phyloP scores from a whole-genome alignment of 2,888 invertebrate genomes.

The Drosophila meridionalis region DNA sequence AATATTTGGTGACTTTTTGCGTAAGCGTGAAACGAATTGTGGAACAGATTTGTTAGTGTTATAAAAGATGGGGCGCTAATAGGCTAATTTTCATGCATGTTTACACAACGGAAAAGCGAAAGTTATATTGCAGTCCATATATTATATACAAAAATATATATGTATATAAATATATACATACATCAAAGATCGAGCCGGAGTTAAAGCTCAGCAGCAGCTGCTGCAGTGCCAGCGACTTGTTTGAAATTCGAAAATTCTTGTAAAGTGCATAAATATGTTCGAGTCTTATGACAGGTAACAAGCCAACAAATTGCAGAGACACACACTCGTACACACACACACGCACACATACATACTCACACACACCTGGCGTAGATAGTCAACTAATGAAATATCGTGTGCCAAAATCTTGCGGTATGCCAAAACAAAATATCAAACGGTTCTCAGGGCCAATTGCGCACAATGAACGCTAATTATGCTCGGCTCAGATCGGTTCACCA shows the following conservation, averaged over 20 bases:
- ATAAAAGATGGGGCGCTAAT: conserved; percentile 69
- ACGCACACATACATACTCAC: conserved; percentile 19
- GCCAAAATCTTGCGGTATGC: conserved; percentile 54
- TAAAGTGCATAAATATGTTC: conserved; percentile 77
- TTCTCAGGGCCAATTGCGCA: conserved; percentile 64
- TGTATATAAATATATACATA: background rate
- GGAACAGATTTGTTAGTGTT: conserved; percentile 53
- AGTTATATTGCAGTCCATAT: conserved; percentile 49
- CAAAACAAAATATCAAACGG: conserved; percentile 43
- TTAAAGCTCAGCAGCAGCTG: conserved; percentile 30
- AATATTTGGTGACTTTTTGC: conserved; percentile 36
- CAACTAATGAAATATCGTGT: conserved; percentile 66
- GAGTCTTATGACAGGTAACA: conserved; percentile 69
- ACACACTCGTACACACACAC: conserved; percentile 17
- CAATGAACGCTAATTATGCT: conserved; percentile 77
- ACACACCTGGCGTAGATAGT: conserved; percentile 35
- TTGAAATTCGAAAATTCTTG: conserved; percentile 55
- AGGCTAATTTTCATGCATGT: conserved; percentile 63
- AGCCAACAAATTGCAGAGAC: conserved; percentile 55
- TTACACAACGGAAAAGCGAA: conserved; percentile 71
- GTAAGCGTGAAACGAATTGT: conserved; percentile 63
- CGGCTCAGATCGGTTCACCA: conserved; percentile 8
- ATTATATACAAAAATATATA: background rate
- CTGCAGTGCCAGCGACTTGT: conserved; percentile 37
- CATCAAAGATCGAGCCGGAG: conserved; percentile 2